Base-by-base conservation (phyloP, 2,113 vertebrate genomes). In the Tringa solitaria region DNA sequence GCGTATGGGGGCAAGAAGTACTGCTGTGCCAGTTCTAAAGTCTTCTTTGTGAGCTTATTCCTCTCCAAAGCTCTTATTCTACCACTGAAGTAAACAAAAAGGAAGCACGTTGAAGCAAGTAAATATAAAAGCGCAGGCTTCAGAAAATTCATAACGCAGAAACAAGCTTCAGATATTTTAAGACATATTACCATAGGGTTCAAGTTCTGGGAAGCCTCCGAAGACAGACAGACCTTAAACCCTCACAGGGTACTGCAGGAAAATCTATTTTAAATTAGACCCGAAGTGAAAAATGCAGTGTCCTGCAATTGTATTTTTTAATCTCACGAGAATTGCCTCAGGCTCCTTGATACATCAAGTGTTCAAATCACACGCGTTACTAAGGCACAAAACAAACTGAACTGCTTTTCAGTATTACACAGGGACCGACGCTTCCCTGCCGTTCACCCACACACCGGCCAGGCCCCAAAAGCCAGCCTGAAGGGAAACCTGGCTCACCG, bases 1-100 rank as follows among this genome's bases (percentile, higher is more conserved):
- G 98, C 98, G 28, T 99, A 99, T 0, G 99, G 99, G 3, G 99
- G 99, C 65, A 99, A 91, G 90, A 99, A 98, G 94, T 98, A 99
- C 12, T 81, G 87, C 91, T 89, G 98, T 12, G 97, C 98, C 27
- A 97, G 46, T 56, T 98, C 97, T 68, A 99, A 96, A 15, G 97
- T 96, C 97, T 98, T 97, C 33, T 98, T 98, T 20, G 98, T 97
- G 95, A 99, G 98, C 6, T 73, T 87, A 54, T 98, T 99, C 94
- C 96, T 98, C 95, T 99, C 98, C 26, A 95, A 93, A 27, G 82
- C 95, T 89, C 97, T 98, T 51, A 98, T 94, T 35, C 91, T 98
- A 14, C 99, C 99, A 88, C 99, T 99, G 92, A 45, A 96, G 9
- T 9, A 96, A 96, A 88, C 35, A 97, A 88, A 95, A 54, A 82